These are phyloP conservation scores for Calidris pygmaea DNA, from an alignment of 2,113 vertebrate genomes.

Conservation along the genomic window DNA sequence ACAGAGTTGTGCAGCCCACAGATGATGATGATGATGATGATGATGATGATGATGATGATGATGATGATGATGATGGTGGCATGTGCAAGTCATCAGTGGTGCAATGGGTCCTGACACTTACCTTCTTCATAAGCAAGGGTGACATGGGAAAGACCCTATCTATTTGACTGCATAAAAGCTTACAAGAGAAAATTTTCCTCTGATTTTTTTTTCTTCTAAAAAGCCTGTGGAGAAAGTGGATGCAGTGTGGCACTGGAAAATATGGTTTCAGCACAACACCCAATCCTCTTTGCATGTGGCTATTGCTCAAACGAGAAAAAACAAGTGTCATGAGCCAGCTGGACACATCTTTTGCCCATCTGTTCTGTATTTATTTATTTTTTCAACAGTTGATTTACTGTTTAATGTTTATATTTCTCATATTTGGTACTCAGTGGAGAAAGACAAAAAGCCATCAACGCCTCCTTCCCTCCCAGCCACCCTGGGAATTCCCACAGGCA, in stretches of 20 bases:
- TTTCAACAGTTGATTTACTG: conserved; percentile 33
- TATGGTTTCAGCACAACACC: neutral
- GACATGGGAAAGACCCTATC: neutral
- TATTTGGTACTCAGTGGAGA: neutral
- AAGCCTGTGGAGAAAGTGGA: neutral
- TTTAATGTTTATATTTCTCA: conserved; percentile 30
- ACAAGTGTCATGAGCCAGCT: conserved; percentile 10
- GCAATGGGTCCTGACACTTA: neutral
- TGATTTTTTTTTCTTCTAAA: neutral
- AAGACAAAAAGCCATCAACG: neutral
- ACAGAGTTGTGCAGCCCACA: neutral
- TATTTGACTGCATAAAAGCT: neutral
- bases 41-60: neutral
- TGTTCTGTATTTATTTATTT: conserved; percentile 34
- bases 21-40: neutral
- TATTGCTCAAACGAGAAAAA: conserved; percentile 4
- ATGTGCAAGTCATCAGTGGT: neutral
- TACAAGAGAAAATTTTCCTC: neutral
- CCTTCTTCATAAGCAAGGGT: neutral
- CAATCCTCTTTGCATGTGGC: neutral
- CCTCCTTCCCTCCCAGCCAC: neutral
- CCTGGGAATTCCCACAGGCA: neutral
- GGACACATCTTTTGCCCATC: conserved; percentile 34
- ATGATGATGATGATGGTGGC: neutral
- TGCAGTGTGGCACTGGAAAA: neutral